A percentile compares a stretch with the other conserved stretches of the same genome.
phyloP scores from a whole-genome alignment of 2,113 vertebrate genomes.

The Meleagris gallopavo region DNA sequence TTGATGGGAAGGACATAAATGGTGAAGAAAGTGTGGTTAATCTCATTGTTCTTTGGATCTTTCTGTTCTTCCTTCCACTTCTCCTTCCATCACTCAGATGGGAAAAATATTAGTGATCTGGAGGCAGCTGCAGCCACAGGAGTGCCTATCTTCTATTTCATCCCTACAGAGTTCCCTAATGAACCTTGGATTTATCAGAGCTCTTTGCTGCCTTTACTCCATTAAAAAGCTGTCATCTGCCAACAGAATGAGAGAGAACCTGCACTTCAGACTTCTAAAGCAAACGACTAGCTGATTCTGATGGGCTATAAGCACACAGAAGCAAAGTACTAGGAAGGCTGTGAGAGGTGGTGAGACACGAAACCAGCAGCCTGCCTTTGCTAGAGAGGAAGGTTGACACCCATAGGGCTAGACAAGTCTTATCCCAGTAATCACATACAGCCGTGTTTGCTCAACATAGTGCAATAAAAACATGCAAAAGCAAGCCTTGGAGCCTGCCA shows the following conservation, averaged over 20 bases:
- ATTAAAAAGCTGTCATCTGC: neutral
- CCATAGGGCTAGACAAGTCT: neutral
- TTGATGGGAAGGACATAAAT: neutral
- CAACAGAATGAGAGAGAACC: neutral
- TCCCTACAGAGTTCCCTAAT: neutral
- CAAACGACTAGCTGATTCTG: neutral
- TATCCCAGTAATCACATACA: neutral
- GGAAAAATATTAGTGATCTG: neutral
- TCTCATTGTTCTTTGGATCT: neutral
- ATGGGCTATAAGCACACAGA: neutral
- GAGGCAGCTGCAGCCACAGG: neutral
- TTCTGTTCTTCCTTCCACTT: neutral
- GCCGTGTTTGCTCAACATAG: accelerated
- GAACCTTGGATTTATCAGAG: neutral
- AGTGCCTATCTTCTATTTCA: neutral
- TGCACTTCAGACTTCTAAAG: neutral
- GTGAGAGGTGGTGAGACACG: neutral
- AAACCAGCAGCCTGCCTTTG: neutral
- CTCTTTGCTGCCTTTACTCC: neutral
- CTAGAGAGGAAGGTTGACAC: neutral
- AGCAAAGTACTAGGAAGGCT: neutral
- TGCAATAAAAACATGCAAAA: neutral
- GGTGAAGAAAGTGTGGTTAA: neutral
- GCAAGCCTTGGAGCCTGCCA: neutral
- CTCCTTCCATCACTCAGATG: neutral